Evolutionary conservation across 2,113 vertebrate species (phyloP), one percentile per base, ranked within the genome.

Genomic region (Poecilia latipinna): DNA sequence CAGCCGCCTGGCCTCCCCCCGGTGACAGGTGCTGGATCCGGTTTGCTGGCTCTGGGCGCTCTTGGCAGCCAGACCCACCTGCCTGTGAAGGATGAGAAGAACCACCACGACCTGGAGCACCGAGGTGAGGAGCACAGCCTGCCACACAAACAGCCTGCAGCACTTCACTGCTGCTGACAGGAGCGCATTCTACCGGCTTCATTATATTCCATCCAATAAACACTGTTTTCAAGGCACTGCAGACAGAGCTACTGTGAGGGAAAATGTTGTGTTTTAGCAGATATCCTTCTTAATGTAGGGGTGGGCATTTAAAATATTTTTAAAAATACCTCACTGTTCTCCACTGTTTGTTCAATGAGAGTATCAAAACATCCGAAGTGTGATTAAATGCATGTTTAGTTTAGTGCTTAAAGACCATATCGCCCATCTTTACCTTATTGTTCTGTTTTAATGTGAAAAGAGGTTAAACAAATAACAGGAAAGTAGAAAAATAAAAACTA

Each of bases 71-170:
- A 98, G 91, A 96, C 96, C 0, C 97, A 98, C 92, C 92, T 98
- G 74, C 94, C 97, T 0, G 97, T 98, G 74, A 99, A 99, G 91
- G 97, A 99, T 0, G 97, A 99, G 95, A 99, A 98, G 86, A 98
- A 97, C 90, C 97, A 97, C 84, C 97, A 98, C 3, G 97, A 98
- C 79, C 93, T 98, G 93, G 97, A 99, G 91, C 97, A 97, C 91
- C 91, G 97, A 97, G 97, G 97, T 98, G 95, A 95, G 81, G 80
- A 86, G 85, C 85, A 73, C 73, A 31, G 79, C 72, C 79, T 61
- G 73, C 32, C 63, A 35, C 65, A 67, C 65, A 69, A 61, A 17
- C 15, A 0, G 37, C 75, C 80, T 63, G 35, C 63, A 68, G 67
- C 31, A 8, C 33, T 72, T 61, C n/a, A 71, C 12, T 10, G 22